Evolutionary conservation across 2,797 vertebrate genomes (phyloP).

Genomic region (Propithecus deckenii): DNA sequence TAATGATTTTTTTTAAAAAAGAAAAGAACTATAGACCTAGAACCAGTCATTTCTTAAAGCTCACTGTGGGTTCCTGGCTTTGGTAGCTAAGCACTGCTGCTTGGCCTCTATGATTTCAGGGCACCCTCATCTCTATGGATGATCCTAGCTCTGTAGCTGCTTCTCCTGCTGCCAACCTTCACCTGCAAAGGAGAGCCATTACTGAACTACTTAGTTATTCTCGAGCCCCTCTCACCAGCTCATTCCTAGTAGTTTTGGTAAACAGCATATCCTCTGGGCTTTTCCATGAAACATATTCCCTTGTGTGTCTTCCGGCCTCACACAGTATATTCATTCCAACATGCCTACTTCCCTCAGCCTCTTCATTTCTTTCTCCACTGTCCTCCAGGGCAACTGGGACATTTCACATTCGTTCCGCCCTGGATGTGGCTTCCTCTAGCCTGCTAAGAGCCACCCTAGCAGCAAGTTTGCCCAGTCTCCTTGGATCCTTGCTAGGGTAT

Average conservation of each 20-base stretch:
- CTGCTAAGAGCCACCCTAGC: background rate
- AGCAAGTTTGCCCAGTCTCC: background rate
- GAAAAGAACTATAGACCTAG: background rate
- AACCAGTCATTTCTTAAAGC: background rate
- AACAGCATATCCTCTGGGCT: background rate
- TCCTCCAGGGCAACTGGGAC: background rate
- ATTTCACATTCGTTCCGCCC: background rate
- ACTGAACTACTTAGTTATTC: background rate
- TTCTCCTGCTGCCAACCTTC: background rate
- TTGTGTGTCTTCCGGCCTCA: background rate
- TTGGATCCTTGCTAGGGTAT: background rate
- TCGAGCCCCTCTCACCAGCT: background rate
- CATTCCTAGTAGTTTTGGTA: background rate
- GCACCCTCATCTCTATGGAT: background rate
- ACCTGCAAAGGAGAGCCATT: background rate
- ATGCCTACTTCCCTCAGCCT: background rate
- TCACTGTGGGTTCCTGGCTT: background rate
- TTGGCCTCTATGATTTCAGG: background rate
- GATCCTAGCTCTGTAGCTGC: background rate
- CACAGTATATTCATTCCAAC: background rate
- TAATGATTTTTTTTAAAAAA: too few species aligned
- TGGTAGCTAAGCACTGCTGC: too few species aligned
- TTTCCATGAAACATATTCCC: background rate
- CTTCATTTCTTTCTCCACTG: background rate
- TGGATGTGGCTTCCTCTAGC: background rate